Evolutionary conservation across 2,113 vertebrate species (phyloP).

Genomic region (Meles meles): DNA sequence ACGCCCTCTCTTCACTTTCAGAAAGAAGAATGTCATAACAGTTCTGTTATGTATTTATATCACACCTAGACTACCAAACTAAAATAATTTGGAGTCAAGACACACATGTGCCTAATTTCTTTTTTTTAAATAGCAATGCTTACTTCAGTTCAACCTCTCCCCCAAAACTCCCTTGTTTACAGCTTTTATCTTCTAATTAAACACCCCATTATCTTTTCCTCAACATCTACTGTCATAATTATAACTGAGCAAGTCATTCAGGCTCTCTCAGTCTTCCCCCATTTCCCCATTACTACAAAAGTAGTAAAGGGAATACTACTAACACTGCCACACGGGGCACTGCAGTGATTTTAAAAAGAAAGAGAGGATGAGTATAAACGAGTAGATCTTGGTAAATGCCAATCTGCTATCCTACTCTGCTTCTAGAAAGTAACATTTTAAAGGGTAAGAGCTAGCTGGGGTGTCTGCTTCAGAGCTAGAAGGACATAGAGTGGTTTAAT

Average conservation of each 20-base stretch:
- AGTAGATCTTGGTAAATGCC: neutral
- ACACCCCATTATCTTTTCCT: neutral
- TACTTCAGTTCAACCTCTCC: neutral
- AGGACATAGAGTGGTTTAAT: neutral
- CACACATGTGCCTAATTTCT: neutral
- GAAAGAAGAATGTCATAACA: slow-evolving; percentile 21
- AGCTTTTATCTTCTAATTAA: neutral
- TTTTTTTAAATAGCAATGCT: neutral
- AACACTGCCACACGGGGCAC: neutral
- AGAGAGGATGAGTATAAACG: neutral
- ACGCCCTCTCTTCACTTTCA: neutral
- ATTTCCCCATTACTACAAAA: no score
- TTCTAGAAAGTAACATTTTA: neutral
- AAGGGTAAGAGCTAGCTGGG: neutral
- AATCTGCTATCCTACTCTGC: neutral
- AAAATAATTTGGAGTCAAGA: slow-evolving; percentile 11
- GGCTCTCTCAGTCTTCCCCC: neutral
- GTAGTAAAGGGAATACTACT: neutral
- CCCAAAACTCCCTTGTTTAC: neutral
- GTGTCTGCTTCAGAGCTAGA: neutral
- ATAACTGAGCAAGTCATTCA: neutral
- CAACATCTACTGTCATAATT: neutral
- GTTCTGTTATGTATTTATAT: neutral
- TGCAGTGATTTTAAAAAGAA: neutral
- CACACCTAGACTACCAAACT: slow-evolving; percentile 10